Evolutionary conservation across 1,140 invertebrate species (phyloP).

Genomic region (Bombus terrestris): DNA sequence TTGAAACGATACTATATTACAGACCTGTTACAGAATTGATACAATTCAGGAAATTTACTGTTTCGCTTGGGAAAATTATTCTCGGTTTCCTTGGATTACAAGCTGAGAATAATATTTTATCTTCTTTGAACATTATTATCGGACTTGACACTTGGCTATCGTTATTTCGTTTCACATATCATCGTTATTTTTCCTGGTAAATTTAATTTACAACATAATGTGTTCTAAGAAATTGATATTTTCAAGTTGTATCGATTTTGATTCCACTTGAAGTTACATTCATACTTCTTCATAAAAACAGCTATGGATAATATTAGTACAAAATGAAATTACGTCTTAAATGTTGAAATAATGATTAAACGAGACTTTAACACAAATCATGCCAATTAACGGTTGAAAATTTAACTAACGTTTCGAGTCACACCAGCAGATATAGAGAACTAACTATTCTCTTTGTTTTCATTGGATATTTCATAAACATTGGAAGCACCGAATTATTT

Average conservation of each 20-base stretch:
- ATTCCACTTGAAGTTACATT: too few relatives aligned
- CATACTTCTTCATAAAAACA: neutral
- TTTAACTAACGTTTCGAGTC: neutral
- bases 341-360: neutral
- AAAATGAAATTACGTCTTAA: neutral
- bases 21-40: neutral
- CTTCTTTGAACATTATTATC: neutral
- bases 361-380: neutral
- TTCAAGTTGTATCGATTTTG: too few relatives aligned
- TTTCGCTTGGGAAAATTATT: neutral
- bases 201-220: too few relatives aligned
- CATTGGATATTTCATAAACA: neutral
- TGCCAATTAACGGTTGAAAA: neutral
- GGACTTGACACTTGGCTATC: neutral
- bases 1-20: neutral
- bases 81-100: neutral
- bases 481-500: slow-evolving; percentile 19
- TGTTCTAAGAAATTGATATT: too few relatives aligned
- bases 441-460: neutral
- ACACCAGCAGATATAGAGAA: neutral
- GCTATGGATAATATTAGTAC: neutral
- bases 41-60: neutral
- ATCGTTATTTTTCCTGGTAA: too few relatives aligned
- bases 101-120: neutral
- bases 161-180: too few relatives aligned